Conservation (phyloP, 1,140 invertebrate genomes). For the Pseudomyrmex gracilis region DNA sequence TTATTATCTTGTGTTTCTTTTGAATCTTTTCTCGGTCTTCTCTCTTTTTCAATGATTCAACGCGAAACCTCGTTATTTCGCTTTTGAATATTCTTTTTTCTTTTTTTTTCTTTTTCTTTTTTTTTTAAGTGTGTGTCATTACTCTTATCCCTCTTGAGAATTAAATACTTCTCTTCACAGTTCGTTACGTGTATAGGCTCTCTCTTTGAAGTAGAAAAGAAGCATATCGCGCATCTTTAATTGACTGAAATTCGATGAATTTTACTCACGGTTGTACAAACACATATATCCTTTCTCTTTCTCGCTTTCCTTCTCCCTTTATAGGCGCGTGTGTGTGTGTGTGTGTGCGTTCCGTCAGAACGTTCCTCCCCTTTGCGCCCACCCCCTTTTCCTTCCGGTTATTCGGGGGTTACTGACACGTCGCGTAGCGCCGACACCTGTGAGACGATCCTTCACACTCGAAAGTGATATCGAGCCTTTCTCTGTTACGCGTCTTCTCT, state of each 20-base stretch:
- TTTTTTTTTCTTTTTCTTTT: background rate
- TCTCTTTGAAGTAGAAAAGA: background rate
- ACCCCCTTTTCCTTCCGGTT: slow-evolving; percentile 28
- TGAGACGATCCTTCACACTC: slow-evolving; percentile 49
- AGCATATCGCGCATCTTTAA: background rate
- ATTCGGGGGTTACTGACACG: slow-evolving; percentile 68
- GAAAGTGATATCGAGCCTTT: background rate
- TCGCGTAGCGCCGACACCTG: slow-evolving; percentile 66
- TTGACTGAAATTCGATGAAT: background rate
- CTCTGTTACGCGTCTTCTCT: slow-evolving; percentile 19
- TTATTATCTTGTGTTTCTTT: background rate
- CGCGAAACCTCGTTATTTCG: background rate
- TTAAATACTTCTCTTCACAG: background rate
- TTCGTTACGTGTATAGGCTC: background rate
- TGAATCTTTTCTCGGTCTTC: background rate
- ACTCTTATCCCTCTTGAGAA: background rate
- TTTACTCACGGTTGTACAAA: slow-evolving; percentile 15
- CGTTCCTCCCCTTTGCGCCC: background rate
- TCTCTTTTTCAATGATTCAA: background rate
- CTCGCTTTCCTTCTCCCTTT: background rate
- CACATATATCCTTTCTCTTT: background rate
- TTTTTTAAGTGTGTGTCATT: background rate
- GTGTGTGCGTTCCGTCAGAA: background rate
- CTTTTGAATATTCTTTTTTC: background rate
- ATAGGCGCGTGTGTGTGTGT: background rate